Percentiles rank a stretch among this genome's conserved stretches.
Conservation (phyloP, 92 coral and sea anemone genomes). For the Umimayanthus chanpuru region DNA sequence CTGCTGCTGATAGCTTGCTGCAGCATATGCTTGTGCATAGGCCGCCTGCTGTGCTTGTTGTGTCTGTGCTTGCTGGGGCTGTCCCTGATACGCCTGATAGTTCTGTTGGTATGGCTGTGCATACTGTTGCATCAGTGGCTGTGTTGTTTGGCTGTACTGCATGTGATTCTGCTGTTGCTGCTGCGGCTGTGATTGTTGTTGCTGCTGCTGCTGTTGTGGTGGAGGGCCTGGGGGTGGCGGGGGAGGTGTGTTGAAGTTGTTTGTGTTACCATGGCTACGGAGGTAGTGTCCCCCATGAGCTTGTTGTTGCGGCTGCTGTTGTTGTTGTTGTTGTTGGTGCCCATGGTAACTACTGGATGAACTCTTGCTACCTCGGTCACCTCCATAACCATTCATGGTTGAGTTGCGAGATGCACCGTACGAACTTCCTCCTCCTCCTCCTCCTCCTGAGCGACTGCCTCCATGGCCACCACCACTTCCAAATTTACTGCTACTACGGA, state of each 20-base stretch:
- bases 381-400: conserved; percentile 53
- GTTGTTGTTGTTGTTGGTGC: conserved; percentile 50
- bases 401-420: conserved; percentile 41
- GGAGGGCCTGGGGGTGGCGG: conserved; percentile 69
- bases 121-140: conserved; percentile 53
- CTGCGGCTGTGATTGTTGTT: conserved; percentile 42
- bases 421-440: conserved; percentile 48
- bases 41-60: conserved; percentile 63
- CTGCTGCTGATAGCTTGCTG: conserved; percentile 37
- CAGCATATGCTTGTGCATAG: conserved; percentile 14
- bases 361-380: conserved; percentile 57
- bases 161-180: conserved; percentile 44
- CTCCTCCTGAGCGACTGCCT: conserved; percentile 58
- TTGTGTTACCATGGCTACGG: conserved; percentile 51
- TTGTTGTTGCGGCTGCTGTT: conserved; percentile 58
- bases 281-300: conserved; percentile 45
- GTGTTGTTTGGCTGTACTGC: conserved; percentile 35
- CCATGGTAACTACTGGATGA: conserved; percentile 50
- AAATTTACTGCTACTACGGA: conserved; percentile 53
- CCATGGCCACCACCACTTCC: conserved; percentile 60
- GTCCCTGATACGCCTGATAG: conserved; percentile 52
- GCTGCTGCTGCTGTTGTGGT: conserved; percentile 66
- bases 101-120: conserved; percentile 55
- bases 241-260: conserved; percentile 62
- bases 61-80: conserved; percentile 48